phyloP scores from a whole-genome alignment of 2,888 invertebrate species.

The Diarsia mendica region DNA sequence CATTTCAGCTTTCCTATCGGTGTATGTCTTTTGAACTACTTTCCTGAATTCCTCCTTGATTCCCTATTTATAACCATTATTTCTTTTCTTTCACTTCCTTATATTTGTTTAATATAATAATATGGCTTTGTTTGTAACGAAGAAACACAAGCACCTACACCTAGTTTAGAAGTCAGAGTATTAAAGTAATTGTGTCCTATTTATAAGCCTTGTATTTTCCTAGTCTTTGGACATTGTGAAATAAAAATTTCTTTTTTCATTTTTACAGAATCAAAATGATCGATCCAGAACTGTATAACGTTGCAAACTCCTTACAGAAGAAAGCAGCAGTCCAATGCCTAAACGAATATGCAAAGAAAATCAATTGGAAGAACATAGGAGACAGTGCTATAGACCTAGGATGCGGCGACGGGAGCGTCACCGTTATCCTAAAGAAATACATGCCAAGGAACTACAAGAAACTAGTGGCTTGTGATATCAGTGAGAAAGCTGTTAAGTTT shows the following conservation, averaged over 20 bases:
- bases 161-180: too few species aligned
- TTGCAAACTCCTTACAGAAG: slow-evolving; percentile 92
- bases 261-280: slow-evolving; percentile 76
- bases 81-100: too few species aligned
- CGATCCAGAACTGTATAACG: slow-evolving; percentile 92
- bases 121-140: not conserved
- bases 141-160: too few species aligned
- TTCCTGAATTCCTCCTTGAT: not conserved
- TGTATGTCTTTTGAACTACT: too few species aligned
- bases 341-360: slow-evolving; percentile 90
- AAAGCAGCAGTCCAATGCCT: slow-evolving; percentile 89
- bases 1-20: too few species aligned
- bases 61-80: not conserved
- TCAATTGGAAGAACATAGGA: slow-evolving; percentile 88
- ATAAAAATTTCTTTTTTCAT: not conserved
- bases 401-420: slow-evolving; percentile 93
- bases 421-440: slow-evolving; percentile 89
- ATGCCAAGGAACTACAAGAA: slow-evolving; percentile 88
- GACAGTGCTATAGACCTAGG: slow-evolving; percentile 90
- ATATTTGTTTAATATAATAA: too few species aligned
- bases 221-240: too few species aligned
- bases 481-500: slow-evolving; percentile 92
- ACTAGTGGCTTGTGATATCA: slow-evolving; percentile 92
- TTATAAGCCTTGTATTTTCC: too few species aligned
- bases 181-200: too few species aligned